Conservation (phyloP, 1,140 invertebrate species). For the Delia radicum region DNA sequence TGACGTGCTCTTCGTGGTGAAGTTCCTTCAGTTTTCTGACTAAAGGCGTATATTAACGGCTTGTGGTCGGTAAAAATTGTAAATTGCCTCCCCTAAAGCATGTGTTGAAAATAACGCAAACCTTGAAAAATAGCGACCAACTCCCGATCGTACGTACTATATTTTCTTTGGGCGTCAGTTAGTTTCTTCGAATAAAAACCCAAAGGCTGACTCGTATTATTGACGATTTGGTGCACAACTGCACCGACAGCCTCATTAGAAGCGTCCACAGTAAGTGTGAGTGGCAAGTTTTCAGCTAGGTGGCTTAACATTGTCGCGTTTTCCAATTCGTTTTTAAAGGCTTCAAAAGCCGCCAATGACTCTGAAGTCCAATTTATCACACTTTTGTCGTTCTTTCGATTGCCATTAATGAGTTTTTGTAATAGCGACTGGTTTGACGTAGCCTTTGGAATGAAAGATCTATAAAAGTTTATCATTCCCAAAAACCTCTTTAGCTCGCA, state of each 20-base stretch:
- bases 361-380: neutral
- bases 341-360: neutral
- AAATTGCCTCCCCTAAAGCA: neutral
- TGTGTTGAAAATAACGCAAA: neutral
- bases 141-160: conserved; percentile 15
- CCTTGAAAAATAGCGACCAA: neutral
- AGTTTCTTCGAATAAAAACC: conserved; percentile 9
- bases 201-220: neutral
- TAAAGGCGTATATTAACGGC: conserved; percentile 5
- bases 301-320: neutral
- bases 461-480: neutral
- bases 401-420: neutral
- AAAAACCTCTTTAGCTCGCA: neutral
- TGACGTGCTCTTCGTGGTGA: neutral
- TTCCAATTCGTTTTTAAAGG: neutral
- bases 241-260: neutral
- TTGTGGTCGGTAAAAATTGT: conserved; percentile 5
- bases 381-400: neutral
- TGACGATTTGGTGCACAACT: neutral
- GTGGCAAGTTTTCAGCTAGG: neutral
- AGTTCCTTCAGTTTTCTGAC: neutral
- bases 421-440: neutral
- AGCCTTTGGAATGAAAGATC: neutral
- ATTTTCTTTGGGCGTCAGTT: neutral
- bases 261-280: neutral